phyloP scores from a whole-genome alignment of 1,140 invertebrate species.

The Chrysopa pallens region DNA sequence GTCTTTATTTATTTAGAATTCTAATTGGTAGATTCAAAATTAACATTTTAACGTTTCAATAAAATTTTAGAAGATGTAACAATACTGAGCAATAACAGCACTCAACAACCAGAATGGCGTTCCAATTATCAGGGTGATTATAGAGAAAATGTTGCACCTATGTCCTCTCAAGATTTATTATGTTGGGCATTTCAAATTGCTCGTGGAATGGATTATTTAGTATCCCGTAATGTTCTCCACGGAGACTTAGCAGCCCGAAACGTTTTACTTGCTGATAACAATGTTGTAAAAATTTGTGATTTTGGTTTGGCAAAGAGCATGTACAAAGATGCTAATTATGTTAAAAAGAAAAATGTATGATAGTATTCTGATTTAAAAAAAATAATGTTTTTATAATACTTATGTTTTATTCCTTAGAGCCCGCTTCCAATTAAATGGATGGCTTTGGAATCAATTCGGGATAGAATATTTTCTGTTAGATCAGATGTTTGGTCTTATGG shows the following conservation, averaged over 20 bases:
- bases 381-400: neutral
- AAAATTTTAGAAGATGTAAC: slow-evolving; percentile 11
- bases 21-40: too few relatives aligned
- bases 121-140: slow-evolving; percentile 56
- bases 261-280: slow-evolving; percentile 78
- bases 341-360: slow-evolving; percentile 71
- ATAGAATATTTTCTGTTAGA: slow-evolving; percentile 65
- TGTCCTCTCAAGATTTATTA: slow-evolving; percentile 68
- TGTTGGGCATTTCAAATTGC: slow-evolving; percentile 89
- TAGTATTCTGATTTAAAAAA: neutral
- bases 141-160: slow-evolving; percentile 39
- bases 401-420: slow-evolving; percentile 25
- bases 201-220: slow-evolving; percentile 88
- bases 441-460: slow-evolving; percentile 62
- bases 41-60: too few relatives aligned
- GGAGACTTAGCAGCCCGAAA: slow-evolving; percentile 95
- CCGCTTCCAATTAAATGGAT: slow-evolving; percentile 69
- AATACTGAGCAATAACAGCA: slow-evolving; percentile 34
- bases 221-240: slow-evolving; percentile 67
- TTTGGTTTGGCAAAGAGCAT: slow-evolving; percentile 91
- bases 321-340: slow-evolving; percentile 82
- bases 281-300: slow-evolving; percentile 87
- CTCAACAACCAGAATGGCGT: slow-evolving; percentile 47
- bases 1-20: too few relatives aligned
- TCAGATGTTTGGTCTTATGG: slow-evolving; percentile 91